These are phyloP conservation scores for Aphelocoma coerulescens DNA, from an alignment of 2,113 vertebrate genomes.

Conservation along the genomic window DNA sequence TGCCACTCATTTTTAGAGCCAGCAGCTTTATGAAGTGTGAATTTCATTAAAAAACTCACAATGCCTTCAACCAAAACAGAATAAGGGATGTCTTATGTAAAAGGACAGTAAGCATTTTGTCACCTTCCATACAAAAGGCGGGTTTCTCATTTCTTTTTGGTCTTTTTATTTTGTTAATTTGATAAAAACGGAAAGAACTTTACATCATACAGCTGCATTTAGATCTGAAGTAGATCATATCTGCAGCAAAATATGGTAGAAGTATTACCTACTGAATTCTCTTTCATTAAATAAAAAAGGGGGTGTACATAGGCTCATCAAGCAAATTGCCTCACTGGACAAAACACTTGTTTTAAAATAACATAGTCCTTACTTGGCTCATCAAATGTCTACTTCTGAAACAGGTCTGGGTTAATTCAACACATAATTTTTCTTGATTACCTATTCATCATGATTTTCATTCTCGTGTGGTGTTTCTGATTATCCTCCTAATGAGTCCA, in stretches of 20 bases:
- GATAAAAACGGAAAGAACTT: neutral
- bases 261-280: neutral
- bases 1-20: neutral
- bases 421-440: neutral
- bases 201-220: neutral
- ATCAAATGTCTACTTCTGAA: neutral
- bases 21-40: neutral
- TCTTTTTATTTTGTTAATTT: neutral
- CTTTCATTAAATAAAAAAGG: neutral
- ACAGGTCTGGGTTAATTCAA: neutral
- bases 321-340: neutral
- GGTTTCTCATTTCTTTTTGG: neutral
- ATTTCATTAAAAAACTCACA: neutral
- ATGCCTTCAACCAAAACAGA: neutral
- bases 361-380: neutral
- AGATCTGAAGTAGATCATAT: neutral
- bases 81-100: neutral
- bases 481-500: neutral
- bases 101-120: neutral
- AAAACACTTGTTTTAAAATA: neutral
- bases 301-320: rapidly evolving
- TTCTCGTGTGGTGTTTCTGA: neutral
- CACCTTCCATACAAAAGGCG: neutral
- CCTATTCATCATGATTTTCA: neutral
- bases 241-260: neutral